phyloP scores from a whole-genome alignment of 2,888 invertebrate genomes.

The Priocnemis perturbator region DNA sequence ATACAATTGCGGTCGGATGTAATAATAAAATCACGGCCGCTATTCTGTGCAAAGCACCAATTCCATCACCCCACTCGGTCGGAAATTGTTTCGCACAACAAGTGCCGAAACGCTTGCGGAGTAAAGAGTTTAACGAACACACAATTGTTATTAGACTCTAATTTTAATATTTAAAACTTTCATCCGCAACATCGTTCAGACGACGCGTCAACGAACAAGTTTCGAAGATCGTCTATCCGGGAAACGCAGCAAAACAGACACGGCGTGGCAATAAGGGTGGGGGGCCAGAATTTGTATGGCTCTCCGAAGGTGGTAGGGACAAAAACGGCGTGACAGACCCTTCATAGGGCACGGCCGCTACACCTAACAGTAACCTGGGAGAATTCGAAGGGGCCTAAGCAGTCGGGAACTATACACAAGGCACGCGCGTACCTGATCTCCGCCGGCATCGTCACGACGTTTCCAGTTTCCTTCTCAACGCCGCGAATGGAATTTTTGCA shows the following conservation, averaged over 20 bases:
- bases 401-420: constrained; percentile 32
- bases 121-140: too few relatives aligned
- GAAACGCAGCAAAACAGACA: constrained; percentile 30
- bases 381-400: constrained; percentile 51
- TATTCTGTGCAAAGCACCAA: too few relatives aligned
- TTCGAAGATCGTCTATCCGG: constrained; percentile 39
- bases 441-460: constrained; percentile 15
- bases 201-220: too few relatives aligned
- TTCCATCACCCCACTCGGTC: too few relatives aligned
- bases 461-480: constrained; percentile 4
- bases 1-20: too few relatives aligned
- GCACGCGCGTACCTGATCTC: constrained; percentile 28
- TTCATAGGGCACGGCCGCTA: constrained; percentile 47
- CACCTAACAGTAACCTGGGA: constrained; percentile 54
- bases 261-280: constrained; percentile 15
- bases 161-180: too few relatives aligned
- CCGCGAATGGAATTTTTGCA: neutral
- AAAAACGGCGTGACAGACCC: constrained; percentile 62
- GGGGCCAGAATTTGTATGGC: constrained; percentile 37
- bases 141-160: too few relatives aligned
- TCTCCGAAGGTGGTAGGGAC: constrained; percentile 54
- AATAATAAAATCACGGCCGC: too few relatives aligned
- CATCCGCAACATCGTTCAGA: too few relatives aligned
- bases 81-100: too few relatives aligned
- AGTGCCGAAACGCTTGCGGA: too few relatives aligned